phyloP scores from a whole-genome alignment of 2,797 vertebrate species.

The Anguilla obscura region DNA sequence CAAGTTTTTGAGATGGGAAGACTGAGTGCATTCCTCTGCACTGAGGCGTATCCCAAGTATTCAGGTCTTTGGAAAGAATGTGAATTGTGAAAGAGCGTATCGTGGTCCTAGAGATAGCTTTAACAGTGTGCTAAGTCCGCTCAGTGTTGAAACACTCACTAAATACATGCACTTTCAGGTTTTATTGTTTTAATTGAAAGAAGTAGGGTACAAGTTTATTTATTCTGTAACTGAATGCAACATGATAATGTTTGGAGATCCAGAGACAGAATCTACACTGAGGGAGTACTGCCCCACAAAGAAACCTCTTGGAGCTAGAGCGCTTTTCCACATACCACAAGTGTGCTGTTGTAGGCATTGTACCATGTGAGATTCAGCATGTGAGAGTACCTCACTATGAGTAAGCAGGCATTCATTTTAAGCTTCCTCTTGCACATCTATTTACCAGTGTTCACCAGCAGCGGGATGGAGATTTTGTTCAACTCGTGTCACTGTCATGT shows the following conservation, averaged over 20 bases:
- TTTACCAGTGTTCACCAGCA: background rate
- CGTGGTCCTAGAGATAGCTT: background rate
- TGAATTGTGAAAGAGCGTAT: background rate
- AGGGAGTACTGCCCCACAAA: background rate
- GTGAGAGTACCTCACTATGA: background rate
- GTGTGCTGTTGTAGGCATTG: background rate
- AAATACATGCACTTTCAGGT: too few relatives aligned
- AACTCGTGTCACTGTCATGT: background rate
- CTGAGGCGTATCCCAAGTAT: background rate
- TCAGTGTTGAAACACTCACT: background rate
- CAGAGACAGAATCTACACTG: slow-evolving; percentile 3
- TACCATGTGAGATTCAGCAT: background rate
- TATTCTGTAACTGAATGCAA: background rate
- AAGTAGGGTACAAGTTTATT: background rate
- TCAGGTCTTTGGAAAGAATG: background rate
- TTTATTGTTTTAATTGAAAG: background rate
- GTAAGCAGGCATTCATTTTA: background rate
- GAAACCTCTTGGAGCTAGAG: background rate
- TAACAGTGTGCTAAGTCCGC: background rate
- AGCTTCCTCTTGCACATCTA: background rate
- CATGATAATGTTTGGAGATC: background rate
- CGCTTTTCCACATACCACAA: background rate
- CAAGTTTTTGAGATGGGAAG: background rate
- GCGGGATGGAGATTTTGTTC: background rate
- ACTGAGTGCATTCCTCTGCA: background rate